Conservation (phyloP, 2,797 vertebrate species). For the Bucorvus abyssinicus region DNA sequence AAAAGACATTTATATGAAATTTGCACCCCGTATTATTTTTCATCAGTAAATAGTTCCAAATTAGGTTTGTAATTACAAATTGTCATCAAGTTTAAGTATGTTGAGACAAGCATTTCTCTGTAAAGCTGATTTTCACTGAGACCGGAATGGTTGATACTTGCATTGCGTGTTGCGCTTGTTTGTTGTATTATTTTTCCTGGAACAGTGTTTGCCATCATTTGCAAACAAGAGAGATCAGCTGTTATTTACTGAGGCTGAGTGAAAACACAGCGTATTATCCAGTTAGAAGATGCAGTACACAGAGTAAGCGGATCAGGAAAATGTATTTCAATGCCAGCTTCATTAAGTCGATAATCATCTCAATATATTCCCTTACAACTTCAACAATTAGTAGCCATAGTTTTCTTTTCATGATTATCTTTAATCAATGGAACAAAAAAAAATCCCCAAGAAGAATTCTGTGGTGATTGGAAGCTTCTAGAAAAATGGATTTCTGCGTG, state of each 20-base stretch:
- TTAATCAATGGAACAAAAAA: slow-evolving; percentile 1
- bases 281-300: slow-evolving; percentile 34
- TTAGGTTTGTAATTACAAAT: slow-evolving; percentile 15
- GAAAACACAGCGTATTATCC: slow-evolving; percentile 40
- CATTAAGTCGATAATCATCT: slow-evolving; percentile 66
- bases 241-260: slow-evolving; percentile 58
- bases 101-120: slow-evolving; percentile 1
- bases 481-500: neutral
- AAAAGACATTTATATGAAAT: neutral
- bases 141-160: neutral
- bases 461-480: slow-evolving; percentile 13
- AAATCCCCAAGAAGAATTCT: neutral
- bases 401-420: neutral
- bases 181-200: slow-evolving; percentile 60
- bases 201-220: slow-evolving; percentile 54
- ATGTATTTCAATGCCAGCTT: slow-evolving; percentile 60
- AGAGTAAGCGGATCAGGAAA: slow-evolving; percentile 45
- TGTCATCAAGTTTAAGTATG: neutral
- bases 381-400: slow-evolving; percentile 58
- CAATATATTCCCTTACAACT: slow-evolving; percentile 59
- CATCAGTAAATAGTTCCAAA: neutral
- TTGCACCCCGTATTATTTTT: neutral
- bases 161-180: neutral
- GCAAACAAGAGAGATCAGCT: slow-evolving; percentile 59
- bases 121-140: neutral